These are phyloP conservation scores for Panurus biarmicus DNA, from an alignment of 2,113 vertebrate species.

Conservation along the genomic window DNA sequence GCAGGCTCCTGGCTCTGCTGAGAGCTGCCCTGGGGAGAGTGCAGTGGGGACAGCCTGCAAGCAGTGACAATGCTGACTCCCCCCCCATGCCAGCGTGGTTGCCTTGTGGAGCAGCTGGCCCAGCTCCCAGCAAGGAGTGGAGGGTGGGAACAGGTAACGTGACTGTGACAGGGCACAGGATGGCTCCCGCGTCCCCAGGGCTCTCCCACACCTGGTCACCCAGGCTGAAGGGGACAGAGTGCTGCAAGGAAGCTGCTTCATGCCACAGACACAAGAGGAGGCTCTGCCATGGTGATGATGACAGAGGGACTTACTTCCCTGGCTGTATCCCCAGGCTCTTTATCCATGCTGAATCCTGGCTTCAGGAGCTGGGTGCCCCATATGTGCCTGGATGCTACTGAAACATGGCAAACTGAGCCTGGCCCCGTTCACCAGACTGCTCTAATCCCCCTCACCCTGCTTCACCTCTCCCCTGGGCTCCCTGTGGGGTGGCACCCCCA, in stretches of 20 bases:
- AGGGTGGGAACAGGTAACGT: neutral
- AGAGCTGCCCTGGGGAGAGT: neutral
- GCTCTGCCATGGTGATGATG: neutral
- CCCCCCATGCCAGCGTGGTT: neutral
- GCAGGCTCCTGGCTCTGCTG: neutral
- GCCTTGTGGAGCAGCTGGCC: neutral
- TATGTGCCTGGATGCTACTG: neutral
- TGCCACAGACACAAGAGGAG: neutral
- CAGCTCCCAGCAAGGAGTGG: neutral
- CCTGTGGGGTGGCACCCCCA: fast-evolving
- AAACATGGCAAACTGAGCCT: neutral
- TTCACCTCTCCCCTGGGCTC: neutral
- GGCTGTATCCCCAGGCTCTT: neutral
- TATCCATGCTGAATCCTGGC: neutral
- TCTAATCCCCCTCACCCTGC: neutral
- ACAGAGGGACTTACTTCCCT: constrained; percentile 12
- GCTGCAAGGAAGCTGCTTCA: neutral
- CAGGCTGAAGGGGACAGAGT: neutral
- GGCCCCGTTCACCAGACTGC: fast-evolving
- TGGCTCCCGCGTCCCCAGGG: fast-evolving
- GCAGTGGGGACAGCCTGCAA: neutral
- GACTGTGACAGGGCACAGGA: neutral
- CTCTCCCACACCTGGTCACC: neutral
- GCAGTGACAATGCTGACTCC: neutral
- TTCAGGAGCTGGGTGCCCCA: neutral